Conservation (phyloP, 2,797 vertebrate species). For the Macroramphosus scolopax region DNA sequence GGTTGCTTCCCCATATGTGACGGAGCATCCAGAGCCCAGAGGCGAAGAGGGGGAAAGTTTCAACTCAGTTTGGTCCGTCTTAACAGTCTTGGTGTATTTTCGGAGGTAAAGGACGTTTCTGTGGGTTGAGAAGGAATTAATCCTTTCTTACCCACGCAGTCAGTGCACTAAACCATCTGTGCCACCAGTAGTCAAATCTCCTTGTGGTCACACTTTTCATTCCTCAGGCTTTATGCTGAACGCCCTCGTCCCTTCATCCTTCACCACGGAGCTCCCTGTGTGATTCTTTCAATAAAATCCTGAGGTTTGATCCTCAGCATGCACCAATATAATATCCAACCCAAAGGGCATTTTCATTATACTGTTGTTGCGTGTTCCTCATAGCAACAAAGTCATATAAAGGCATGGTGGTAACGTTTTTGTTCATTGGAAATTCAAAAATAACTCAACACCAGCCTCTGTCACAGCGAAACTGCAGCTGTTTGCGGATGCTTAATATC, state of each 20-base stretch:
- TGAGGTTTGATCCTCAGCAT: conserved; percentile 59
- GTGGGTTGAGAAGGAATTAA: conserved; percentile 46
- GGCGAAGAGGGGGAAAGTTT: conserved; percentile 21
- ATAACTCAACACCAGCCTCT: conserved; percentile 67
- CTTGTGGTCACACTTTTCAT: conserved; percentile 60
- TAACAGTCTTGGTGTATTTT: conserved; percentile 47
- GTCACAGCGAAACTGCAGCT: conserved; percentile 76
- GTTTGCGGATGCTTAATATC: conserved; percentile 65
- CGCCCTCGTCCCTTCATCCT: conserved; percentile 55
- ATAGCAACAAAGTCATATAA: conserved; percentile 62
- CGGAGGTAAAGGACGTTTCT: conserved; percentile 49
- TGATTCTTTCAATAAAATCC: conserved; percentile 67
- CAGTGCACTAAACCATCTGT: conserved; percentile 55
- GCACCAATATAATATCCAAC: conserved; percentile 53
- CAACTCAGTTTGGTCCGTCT: conserved; percentile 35
- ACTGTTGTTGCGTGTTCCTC: conserved; percentile 65
- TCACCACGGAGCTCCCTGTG: conserved; percentile 48
- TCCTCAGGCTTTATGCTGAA: conserved; percentile 55
- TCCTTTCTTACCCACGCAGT: conserved; percentile 53
- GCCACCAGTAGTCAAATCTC: conserved; percentile 59
- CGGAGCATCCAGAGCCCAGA: conserved; percentile 3
- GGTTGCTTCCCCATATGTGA: conserved; percentile 19
- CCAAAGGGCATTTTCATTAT: conserved; percentile 41
- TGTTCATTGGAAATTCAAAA: conserved; percentile 67
- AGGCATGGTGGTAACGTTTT: conserved; percentile 49